A percentile compares a stretch with the other conserved stretches of the same genome.
Conservation (phyloP, 2,888 invertebrate species). For the Monopis laevigella region DNA sequence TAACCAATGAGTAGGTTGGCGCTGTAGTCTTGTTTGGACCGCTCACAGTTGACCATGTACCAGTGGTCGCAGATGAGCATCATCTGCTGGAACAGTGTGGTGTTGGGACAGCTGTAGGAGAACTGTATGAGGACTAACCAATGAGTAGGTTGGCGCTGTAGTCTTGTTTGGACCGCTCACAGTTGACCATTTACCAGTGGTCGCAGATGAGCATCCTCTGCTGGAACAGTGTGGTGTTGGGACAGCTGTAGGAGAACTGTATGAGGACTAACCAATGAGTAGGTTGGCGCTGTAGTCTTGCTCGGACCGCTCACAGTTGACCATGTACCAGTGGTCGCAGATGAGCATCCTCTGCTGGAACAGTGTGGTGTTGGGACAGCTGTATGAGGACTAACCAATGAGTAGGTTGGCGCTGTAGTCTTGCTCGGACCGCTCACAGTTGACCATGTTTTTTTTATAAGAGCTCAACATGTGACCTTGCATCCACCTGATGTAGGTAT, state of each 20-base stretch:
- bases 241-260: conserved; percentile 83
- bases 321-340: conserved; percentile 87
- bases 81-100: conserved; percentile 81
- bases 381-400: conserved; percentile 82
- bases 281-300: conserved; percentile 75
- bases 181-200: conserved; percentile 86
- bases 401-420: background rate
- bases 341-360: conserved; percentile 85
- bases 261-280: conserved; percentile 67
- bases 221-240: conserved; percentile 82
- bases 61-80: conserved; percentile 85
- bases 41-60: conserved; percentile 85
- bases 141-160: conserved; percentile 77
- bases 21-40: conserved; percentile 72
- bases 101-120: conserved; percentile 81
- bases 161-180: conserved; percentile 73
- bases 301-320: conserved; percentile 77
- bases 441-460: too few relatives aligned
- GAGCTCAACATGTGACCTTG: too few relatives aligned
- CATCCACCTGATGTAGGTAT: too few relatives aligned
- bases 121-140: conserved; percentile 70
- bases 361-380: conserved; percentile 80
- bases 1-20: conserved; percentile 77
- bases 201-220: conserved; percentile 84
- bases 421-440: conserved; percentile 74